Percentiles rank a stretch among this genome's conserved stretches.
phyloP scores from a whole-genome alignment of 2,797 vertebrate species.

The Phrynocephalus vlangalii region DNA sequence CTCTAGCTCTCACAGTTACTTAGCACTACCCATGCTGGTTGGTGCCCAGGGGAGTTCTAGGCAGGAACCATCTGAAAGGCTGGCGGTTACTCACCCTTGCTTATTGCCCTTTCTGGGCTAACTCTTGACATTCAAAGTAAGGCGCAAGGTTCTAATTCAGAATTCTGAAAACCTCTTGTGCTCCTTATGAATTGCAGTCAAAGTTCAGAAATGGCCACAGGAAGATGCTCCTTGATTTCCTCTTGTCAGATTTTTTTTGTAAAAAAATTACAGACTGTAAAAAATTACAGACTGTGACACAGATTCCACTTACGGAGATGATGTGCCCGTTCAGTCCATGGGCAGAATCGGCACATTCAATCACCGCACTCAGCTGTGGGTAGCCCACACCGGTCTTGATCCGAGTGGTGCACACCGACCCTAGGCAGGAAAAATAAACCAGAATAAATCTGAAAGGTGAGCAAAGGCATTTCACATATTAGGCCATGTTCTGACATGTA shows the following conservation, averaged over 20 bases:
- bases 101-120: not conserved
- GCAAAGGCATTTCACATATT: not conserved
- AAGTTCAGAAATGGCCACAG: conserved; percentile 5
- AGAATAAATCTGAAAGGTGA: not conserved
- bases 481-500: not conserved
- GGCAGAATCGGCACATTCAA: conserved; percentile 97
- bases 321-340: conserved; percentile 98
- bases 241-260: not conserved
- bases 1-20: no score
- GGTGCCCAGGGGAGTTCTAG: no score
- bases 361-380: conserved; percentile 97
- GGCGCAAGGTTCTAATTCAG: conserved; percentile 1
- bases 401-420: conserved; percentile 97
- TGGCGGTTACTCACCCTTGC: not conserved
- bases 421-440: conserved; percentile 71
- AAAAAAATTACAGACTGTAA: conserved; percentile 11
- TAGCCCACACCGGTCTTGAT: conserved; percentile 99
- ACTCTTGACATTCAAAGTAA: not conserved
- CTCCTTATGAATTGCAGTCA: not conserved
- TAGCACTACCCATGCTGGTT: no score
- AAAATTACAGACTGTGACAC: not conserved
- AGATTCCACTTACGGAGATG: conserved; percentile 89
- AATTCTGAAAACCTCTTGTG: not conserved
- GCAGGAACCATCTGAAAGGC: not conserved
- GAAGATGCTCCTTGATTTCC: conserved; percentile 25